phyloP scores from a whole-genome alignment of 1,140 invertebrate genomes.

The Drosophila pruinosa region DNA sequence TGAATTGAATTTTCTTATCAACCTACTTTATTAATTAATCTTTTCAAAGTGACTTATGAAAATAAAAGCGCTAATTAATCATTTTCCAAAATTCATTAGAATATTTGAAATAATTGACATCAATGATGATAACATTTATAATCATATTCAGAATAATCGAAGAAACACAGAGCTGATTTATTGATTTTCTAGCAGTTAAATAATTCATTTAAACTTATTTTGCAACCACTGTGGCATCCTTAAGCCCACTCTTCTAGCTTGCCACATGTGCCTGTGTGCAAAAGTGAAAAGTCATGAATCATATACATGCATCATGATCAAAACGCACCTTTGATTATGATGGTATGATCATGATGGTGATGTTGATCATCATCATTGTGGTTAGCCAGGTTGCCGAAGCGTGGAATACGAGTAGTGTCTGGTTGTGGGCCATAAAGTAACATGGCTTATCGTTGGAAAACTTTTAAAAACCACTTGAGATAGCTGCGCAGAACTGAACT shows the following conservation, averaged over 20 bases:
- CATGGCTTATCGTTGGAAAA: conserved; percentile 78
- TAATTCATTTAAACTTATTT: not conserved
- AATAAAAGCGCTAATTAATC: not conserved
- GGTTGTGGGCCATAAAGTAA: conserved; percentile 66
- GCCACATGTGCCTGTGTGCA: conserved; percentile 34
- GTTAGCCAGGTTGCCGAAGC: conserved; percentile 32
- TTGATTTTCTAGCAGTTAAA: no score
- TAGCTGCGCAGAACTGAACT: no score
- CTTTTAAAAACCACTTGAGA: conserved; percentile 79
- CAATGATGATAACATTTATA: not conserved
- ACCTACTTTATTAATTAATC: no score
- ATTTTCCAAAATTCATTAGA: not conserved
- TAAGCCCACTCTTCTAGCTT: conserved; percentile 14
- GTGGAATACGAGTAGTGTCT: conserved; percentile 47
- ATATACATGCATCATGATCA: conserved; percentile 69
- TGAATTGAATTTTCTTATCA: no score
- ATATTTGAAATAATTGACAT: not conserved
- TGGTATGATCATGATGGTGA: conserved; percentile 23
- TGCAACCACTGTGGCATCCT: conserved; percentile 42
- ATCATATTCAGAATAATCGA: not conserved
- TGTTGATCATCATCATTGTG: conserved; percentile 17
- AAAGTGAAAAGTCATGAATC: conserved; percentile 80
- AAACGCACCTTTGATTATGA: conserved; percentile 51
- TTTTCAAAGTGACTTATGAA: no score
- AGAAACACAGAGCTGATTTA: no score